Percentiles rank a stretch among this genome's conserved stretches.
phyloP scores from a whole-genome alignment of 2,113 vertebrate species.

The Willisornis vidua region DNA sequence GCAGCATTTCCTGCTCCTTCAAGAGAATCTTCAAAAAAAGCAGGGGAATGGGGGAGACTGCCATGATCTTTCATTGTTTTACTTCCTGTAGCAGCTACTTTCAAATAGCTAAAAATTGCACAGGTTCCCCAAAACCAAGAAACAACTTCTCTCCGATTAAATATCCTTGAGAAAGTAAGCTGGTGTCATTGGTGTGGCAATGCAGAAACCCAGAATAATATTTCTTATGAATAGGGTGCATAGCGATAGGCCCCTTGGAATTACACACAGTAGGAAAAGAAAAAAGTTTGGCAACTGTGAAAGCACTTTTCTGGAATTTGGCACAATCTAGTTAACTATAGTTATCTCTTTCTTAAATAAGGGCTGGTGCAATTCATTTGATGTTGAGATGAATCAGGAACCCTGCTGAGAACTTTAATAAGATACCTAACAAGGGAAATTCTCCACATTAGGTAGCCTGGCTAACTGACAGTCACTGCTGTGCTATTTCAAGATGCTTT shows the following conservation, averaged over 20 bases:
- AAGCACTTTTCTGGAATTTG: slow-evolving; percentile 34
- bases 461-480: slow-evolving; percentile 48
- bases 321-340: slow-evolving; percentile 1
- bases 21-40: background rate
- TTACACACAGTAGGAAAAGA: background rate
- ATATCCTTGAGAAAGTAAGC: slow-evolving; percentile 2
- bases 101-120: background rate
- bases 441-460: slow-evolving; percentile 45
- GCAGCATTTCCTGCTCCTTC: background rate
- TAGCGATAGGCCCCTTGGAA: background rate
- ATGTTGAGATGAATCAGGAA: slow-evolving; percentile 35
- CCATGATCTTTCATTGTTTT: background rate
- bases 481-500: slow-evolving; percentile 37
- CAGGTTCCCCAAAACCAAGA: background rate
- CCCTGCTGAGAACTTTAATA: slow-evolving; percentile 63
- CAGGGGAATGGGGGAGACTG: background rate
- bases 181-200: background rate
- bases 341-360: slow-evolving; percentile 32
- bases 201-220: background rate
- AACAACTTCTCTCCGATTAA: background rate
- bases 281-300: background rate
- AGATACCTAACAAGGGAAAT: slow-evolving; percentile 60
- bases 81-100: background rate
- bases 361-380: slow-evolving; percentile 42
- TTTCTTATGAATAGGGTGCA: background rate